phyloP scores from a whole-genome alignment of 1,140 invertebrate genomes.

The Fopius arisanus region DNA sequence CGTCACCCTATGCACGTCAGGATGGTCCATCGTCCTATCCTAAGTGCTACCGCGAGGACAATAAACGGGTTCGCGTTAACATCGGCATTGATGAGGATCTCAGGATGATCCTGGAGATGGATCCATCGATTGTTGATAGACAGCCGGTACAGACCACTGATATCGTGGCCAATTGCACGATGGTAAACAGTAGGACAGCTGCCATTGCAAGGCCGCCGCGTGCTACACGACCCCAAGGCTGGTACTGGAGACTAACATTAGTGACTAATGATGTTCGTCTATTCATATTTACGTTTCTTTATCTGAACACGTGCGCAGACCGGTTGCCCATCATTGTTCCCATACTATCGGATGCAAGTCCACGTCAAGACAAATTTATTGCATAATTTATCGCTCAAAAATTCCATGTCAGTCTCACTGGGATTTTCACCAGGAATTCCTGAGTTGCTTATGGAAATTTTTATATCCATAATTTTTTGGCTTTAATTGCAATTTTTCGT shows the following conservation, averaged over 20 bases:
- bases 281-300: conserved; percentile 15
- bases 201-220: conserved; percentile 15
- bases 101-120: conserved; percentile 71
- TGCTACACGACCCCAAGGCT: conserved; percentile 34
- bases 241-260: conserved; percentile 35
- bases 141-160: conserved; percentile 40
- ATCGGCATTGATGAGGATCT: conserved; percentile 71
- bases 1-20: neutral
- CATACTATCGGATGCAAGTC: too few relatives aligned
- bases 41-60: conserved; percentile 3
- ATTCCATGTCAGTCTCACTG: too few relatives aligned
- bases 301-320: neutral
- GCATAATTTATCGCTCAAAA: too few relatives aligned
- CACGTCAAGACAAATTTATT: too few relatives aligned
- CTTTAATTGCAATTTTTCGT: too few relatives aligned
- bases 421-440: too few relatives aligned
- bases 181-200: neutral
- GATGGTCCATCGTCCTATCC: conserved; percentile 17
- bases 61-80: conserved; percentile 60
- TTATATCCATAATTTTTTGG: too few relatives aligned
- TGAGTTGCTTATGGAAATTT: too few relatives aligned
- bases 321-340: neutral
- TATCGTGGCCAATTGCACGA: conserved; percentile 37
- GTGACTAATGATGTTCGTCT: conserved; percentile 21
- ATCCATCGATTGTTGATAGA: conserved; percentile 69